These are phyloP conservation scores for Diaperis boleti DNA, from an alignment of 2,888 invertebrate genomes.

Conservation along the genomic window DNA sequence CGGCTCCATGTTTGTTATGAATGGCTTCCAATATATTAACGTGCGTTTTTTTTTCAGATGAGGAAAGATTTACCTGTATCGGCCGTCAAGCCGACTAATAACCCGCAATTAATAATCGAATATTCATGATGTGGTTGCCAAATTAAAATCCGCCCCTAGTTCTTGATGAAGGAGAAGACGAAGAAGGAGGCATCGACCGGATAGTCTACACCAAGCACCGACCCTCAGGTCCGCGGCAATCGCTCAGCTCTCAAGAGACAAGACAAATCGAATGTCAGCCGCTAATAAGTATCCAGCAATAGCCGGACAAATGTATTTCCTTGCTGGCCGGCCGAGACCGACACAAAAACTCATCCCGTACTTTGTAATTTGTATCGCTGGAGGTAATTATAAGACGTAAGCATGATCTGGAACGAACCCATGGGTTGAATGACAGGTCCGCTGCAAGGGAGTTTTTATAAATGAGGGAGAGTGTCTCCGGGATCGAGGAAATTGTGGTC, in stretches of 20 bases:
- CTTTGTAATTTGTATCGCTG: slow-evolving; percentile 67
- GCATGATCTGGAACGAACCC: slow-evolving; percentile 53
- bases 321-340: slow-evolving; percentile 63
- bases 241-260: slow-evolving; percentile 65
- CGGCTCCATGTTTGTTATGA: neutral
- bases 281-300: slow-evolving; percentile 69
- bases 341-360: slow-evolving; percentile 65
- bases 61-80: slow-evolving; percentile 34
- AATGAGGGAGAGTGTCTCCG: slow-evolving; percentile 23
- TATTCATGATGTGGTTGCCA: slow-evolving; percentile 63
- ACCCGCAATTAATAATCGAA: slow-evolving; percentile 61
- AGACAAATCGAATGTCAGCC: slow-evolving; percentile 70
- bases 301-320: slow-evolving; percentile 67
- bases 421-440: slow-evolving; percentile 59
- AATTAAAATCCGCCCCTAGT: slow-evolving; percentile 62
- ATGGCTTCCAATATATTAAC: too few relatives aligned
- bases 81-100: slow-evolving; percentile 51
- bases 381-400: slow-evolving; percentile 65
- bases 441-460: slow-evolving; percentile 20
- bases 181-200: slow-evolving; percentile 54
- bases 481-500: neutral
- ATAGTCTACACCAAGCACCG: slow-evolving; percentile 42
- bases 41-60: neutral
- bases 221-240: slow-evolving; percentile 60
- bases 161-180: slow-evolving; percentile 47